These are phyloP conservation scores for Gobiocypris rarus DNA, from an alignment of 2,113 vertebrate genomes.

Conservation along the genomic window DNA sequence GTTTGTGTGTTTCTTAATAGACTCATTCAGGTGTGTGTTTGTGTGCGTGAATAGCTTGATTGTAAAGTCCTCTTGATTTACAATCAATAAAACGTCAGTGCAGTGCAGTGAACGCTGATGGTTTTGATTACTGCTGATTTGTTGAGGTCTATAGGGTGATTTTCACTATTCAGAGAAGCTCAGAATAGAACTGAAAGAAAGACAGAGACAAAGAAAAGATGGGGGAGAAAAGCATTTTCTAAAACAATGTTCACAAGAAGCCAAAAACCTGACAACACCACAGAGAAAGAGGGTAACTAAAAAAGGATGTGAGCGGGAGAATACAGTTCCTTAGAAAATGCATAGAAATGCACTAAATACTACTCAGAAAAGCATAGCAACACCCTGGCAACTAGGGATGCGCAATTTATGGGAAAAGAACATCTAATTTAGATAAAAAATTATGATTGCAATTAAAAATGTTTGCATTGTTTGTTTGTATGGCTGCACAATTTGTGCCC, in stretches of 20 bases:
- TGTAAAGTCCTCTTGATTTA: slow-evolving; percentile 70
- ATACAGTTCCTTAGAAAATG: slow-evolving; percentile 39
- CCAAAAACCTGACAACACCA: slow-evolving; percentile 44
- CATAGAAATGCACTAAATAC: neutral
- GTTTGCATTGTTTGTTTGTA: too few species aligned
- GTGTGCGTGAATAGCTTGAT: slow-evolving; percentile 37
- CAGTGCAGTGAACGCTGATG: slow-evolving; percentile 68
- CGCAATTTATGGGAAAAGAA: too few species aligned
- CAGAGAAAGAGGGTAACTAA: slow-evolving; percentile 47
- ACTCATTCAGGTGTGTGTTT: slow-evolving; percentile 46
- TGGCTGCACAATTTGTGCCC: too few species aligned
- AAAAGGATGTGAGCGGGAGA: slow-evolving; percentile 29
- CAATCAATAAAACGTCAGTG: slow-evolving; percentile 68
- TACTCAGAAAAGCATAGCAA: neutral
- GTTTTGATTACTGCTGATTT: slow-evolving; percentile 75
- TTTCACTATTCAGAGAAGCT: slow-evolving; percentile 52
- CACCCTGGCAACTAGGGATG: neutral
- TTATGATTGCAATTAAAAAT: too few species aligned
- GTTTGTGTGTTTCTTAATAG: slow-evolving; percentile 23
- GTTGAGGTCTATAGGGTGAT: slow-evolving; percentile 67
- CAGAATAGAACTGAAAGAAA: slow-evolving; percentile 1
- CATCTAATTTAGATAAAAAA: too few species aligned
- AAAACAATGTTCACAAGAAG: neutral
- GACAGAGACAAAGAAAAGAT: slow-evolving; percentile 31
- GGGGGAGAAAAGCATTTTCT: neutral